Conservation (phyloP, 2,113 vertebrate genomes). For the Cynopterus brachyotis region DNA sequence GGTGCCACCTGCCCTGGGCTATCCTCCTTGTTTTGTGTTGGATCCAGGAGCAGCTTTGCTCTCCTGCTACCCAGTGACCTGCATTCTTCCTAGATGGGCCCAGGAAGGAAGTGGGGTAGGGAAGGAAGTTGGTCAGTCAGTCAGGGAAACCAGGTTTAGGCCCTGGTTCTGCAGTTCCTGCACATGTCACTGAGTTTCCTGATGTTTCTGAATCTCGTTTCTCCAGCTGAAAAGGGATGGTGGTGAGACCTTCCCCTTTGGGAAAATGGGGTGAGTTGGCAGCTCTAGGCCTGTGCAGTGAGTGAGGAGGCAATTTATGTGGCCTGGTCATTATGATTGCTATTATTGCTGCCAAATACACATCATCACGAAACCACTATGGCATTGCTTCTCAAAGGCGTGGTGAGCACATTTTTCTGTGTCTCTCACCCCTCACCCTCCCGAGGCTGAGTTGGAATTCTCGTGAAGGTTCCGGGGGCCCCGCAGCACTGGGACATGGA, state of each 20-base stretch:
- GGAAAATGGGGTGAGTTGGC: not conserved
- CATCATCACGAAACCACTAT: fast-evolving
- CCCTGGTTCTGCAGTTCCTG: not conserved
- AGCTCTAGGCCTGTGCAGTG: not conserved
- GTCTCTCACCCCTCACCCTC: not conserved
- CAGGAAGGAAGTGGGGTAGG: not conserved
- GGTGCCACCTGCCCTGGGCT: not conserved
- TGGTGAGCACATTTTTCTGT: not conserved
- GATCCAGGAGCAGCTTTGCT: not conserved
- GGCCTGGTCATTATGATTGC: fast-evolving
- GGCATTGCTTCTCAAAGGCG: not conserved
- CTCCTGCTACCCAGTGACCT: not conserved
- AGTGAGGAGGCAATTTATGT: fast-evolving
- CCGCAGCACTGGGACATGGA: not conserved
- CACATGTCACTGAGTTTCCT: not conserved
- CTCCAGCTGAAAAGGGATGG: not conserved
- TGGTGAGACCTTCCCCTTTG: not conserved
- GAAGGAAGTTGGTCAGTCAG: not conserved
- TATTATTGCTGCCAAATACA: not conserved
- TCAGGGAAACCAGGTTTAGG: not conserved
- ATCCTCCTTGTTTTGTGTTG: not conserved
- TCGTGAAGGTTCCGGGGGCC: not conserved
- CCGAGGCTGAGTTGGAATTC: not conserved
- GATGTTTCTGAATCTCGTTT: not conserved
- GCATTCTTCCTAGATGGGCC: not conserved